Base-by-base conservation (phyloP, 2,888 invertebrate species). In the Drosophila ezoana region DNA sequence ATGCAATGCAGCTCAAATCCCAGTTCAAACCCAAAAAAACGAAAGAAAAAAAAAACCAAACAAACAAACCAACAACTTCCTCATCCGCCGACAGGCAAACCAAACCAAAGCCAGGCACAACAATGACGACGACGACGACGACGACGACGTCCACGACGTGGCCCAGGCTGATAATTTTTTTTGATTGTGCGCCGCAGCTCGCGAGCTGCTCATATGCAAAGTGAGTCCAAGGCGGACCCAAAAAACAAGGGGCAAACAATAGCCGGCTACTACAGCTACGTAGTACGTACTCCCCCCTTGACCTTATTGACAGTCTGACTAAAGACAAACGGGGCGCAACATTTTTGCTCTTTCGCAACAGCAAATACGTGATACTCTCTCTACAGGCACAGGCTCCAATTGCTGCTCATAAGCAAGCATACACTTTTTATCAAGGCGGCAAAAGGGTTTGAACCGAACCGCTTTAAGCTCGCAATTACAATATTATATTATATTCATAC, bases 31-130 rank as follows among this genome's bases (percentile, higher is more conserved):
- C 45, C 35, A n/a, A 45, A 58, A 23, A 49, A 70, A 57, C 51
- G 11, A 60, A 20, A 52, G 23, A 10, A 14, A 33, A 48, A 4
- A 51, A 63, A 52, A 18, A 57, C 33, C 2, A 6, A 16, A 40
- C 20, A 52, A 63, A 54, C 40, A 16, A 40, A 56, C 70, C 68
- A 64, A 72, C 82, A 72, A 84, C 87, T 87, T 84, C 84, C 84
- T 87, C 78, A 83, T 83, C 87, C 82, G 76, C 65, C 71, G 70
- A 61, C 43, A 63, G 49, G 59, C 60, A 56, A 9, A 28, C 28
- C 28, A 28, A 40, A 40, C 47, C 52, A 45, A 35, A 52, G 48
- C 64, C 65, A 59, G 66, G 18, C 62, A 56, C 76, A 69, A 72
- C 67, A 82, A 69, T 69, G 67, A 69, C 61, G 73, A 54, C 52